Base-by-base conservation (phyloP, 2,888 invertebrate genomes). In the Idaea biselata region DNA sequence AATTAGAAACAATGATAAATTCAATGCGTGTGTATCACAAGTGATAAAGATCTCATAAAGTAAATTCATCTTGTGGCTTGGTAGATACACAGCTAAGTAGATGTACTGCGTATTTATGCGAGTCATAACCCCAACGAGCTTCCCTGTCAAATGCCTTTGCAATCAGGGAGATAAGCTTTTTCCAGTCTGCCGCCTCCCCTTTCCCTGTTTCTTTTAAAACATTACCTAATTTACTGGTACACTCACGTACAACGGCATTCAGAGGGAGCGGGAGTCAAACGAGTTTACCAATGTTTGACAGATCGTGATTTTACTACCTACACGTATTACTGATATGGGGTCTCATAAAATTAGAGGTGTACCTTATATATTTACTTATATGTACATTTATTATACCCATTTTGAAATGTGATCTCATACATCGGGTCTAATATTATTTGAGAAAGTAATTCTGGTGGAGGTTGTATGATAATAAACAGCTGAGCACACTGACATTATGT, bases 121-220 rank as follows among this genome's bases (percentile, higher is more conserved):
- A 63, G 60, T 59, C 64, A 68, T 68, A 68, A 68, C 62, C 64
- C 56, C 59, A 61, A 61, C 65, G 63, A 62, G 67, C 63, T 70
- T 61, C 56, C 66, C 66, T 64, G 63, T 65, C 66, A 70, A 65
- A 70, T 67, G 65, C 67, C 78, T 74, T 84, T 82, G 79, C 82
- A 83, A 81, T 79, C 81, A 82, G 76, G 74, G 72, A 82, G 84
- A 86, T 86, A 86, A 84, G 82, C 76, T 75, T 56, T 69, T 73
- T 65, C 74, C 70, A 72, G 70, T 75, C 72, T 69, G 62, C 63
- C 77, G 70, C 71, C 73, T 71, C 69, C 73, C 77, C 74, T 80
- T 76, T 79, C 65, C 66, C 65, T 66, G 64, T 66, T 68, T 66
- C 71, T 72, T 81, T 83, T 83, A 80, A 85, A 85, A 79, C 79